Percentiles rank a stretch among this genome's conserved stretches.
Conservation (phyloP, 35 echinoderm and acorn worm species). For the Strongylocentrotus purpuratus region DNA sequence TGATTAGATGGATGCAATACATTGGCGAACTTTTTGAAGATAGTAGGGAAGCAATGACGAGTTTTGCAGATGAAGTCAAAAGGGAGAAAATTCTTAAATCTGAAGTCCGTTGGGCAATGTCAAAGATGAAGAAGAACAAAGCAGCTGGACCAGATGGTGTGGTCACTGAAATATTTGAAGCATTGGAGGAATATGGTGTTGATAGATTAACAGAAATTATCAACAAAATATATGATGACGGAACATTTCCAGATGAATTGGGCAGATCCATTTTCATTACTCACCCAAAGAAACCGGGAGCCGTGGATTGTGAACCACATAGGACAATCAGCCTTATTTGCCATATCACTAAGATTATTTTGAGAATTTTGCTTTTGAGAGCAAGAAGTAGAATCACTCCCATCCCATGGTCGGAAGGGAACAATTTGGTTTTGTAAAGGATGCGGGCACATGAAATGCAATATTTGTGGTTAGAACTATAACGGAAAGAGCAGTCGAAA, state of each 20-base stretch:
- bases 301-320: neutral
- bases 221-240: slow-evolving; percentile 24
- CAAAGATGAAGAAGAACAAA: slow-evolving; percentile 31
- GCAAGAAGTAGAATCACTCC: slow-evolving; percentile 26
- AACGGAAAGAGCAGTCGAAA: neutral
- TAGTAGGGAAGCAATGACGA: slow-evolving; percentile 9
- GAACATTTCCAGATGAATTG: neutral
- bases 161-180: neutral
- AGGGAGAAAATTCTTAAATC: neutral
- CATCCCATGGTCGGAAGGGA: neutral
- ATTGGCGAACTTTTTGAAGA: neutral
- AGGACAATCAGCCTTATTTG: slow-evolving; percentile 29
- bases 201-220: slow-evolving; percentile 20
- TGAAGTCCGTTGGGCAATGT: neutral
- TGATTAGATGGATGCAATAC: neutral
- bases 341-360: slow-evolving; percentile 44
- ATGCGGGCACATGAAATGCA: slow-evolving; percentile 34
- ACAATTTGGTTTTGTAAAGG: slow-evolving; percentile 36
- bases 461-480: slow-evolving; percentile 25
- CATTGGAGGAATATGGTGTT: slow-evolving; percentile 25
- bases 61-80: neutral
- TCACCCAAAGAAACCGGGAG: neutral
- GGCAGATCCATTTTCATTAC: slow-evolving; percentile 24
- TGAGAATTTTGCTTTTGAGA: neutral
- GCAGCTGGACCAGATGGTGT: neutral